A percentile compares a stretch with the other conserved stretches of the same genome.
phyloP scores from a whole-genome alignment of 2,113 vertebrate genomes.

The Lasiurus borealis region DNA sequence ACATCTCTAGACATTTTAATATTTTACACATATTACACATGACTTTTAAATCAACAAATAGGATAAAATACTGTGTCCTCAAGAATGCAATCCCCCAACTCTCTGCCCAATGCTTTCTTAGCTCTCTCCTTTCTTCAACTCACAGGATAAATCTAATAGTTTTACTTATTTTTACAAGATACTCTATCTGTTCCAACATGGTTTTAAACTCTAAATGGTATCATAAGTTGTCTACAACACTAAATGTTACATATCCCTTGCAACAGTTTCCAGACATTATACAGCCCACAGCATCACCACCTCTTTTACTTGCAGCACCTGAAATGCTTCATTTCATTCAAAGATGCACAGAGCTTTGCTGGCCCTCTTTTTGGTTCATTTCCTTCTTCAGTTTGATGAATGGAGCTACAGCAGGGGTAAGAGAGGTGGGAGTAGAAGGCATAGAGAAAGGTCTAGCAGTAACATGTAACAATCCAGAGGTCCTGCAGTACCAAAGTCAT shows the following conservation, averaged over 20 bases:
- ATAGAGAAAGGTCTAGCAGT: constrained; percentile 53
- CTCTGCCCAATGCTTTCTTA: background rate
- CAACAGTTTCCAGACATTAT: constrained; percentile 17
- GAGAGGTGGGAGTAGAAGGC: background rate
- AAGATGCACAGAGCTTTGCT: constrained; percentile 53
- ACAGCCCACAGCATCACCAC: background rate
- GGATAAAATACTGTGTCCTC: constrained; percentile 79
- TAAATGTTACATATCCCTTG: constrained; percentile 24
- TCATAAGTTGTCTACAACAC: constrained; percentile 61
- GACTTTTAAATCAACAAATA: constrained; percentile 71
- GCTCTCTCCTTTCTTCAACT: constrained; percentile 73
- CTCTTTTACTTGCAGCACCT: constrained; percentile 67
- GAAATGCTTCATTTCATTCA: constrained; percentile 69
- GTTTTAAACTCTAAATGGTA: constrained; percentile 83
- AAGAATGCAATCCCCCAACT: background rate
- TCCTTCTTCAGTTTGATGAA: constrained; percentile 70
- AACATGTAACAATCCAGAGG: constrained; percentile 15
- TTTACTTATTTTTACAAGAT: constrained; percentile 84
- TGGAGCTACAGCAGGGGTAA: background rate
- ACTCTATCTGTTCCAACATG: constrained; percentile 77
- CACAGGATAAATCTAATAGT: constrained; percentile 82
- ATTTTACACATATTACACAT: constrained; percentile 82
- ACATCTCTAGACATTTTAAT: constrained; percentile 83
- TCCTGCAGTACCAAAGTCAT: constrained; percentile 70
- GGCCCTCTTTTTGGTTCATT: constrained; percentile 75